Evolutionary conservation across 2,888 invertebrate species (phyloP).

Genomic region (Lissocephala sabroskyi): DNA sequence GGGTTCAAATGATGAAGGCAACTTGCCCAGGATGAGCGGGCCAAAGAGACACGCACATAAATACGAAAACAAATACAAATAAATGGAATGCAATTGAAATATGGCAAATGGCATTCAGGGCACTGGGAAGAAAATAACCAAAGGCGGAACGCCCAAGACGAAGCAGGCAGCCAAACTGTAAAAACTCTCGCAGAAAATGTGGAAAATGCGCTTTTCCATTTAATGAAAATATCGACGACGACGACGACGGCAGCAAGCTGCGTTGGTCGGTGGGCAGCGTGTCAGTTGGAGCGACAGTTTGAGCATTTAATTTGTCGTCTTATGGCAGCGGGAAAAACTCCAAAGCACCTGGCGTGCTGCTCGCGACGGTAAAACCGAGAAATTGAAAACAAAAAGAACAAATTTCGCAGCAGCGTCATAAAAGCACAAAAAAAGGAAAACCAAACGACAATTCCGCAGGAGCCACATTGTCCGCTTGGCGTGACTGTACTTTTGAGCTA

Average conservation of each 20-base stretch:
- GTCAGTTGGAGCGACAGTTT: conserved; percentile 3
- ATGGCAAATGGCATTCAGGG: conserved; percentile 46
- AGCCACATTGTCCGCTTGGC: too few relatives aligned
- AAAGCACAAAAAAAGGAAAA: not conserved
- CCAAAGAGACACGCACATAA: conserved; percentile 6
- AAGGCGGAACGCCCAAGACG: not conserved
- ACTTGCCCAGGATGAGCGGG: conserved; percentile 18
- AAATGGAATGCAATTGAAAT: conserved; percentile 53
- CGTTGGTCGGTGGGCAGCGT: too few relatives aligned
- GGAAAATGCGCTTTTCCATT: conserved; percentile 14
- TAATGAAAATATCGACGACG: conserved; percentile 13
- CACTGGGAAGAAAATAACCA: not conserved
- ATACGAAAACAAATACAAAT: conserved; percentile 24
- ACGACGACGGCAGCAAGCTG: conserved; percentile 2
- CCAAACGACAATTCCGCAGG: too few relatives aligned
- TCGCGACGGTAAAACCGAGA: not conserved
- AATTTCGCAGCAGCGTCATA: not conserved
- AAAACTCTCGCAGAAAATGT: conserved; percentile 10
- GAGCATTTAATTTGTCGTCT: conserved; percentile 9
- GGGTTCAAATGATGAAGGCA: conserved; percentile 36
- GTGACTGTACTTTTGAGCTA: too few relatives aligned
- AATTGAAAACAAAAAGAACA: not conserved
- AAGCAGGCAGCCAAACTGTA: not conserved
- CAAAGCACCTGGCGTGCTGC: not conserved
- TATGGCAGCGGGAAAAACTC: not conserved